Percentiles rank a stretch among this genome's conserved stretches.
These are phyloP conservation scores for Apis florea DNA, from an alignment of 1,140 invertebrate genomes.

Conservation along the genomic window DNA sequence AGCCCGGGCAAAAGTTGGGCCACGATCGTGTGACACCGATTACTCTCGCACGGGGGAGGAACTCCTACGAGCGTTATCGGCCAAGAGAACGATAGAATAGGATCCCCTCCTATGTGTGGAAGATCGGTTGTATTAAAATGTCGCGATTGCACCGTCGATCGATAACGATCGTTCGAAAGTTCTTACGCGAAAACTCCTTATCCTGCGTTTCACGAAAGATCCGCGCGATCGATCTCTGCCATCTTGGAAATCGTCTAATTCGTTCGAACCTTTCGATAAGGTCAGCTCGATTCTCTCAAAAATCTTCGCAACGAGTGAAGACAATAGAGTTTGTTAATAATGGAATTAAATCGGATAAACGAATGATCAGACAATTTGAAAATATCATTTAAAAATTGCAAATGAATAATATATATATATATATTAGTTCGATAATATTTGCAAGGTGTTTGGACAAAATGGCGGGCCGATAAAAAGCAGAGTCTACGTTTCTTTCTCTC, in stretches of 20 bases:
- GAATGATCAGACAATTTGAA: too few relatives aligned
- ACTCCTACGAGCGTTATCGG: slow-evolving; percentile 43
- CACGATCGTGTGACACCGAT: slow-evolving; percentile 60
- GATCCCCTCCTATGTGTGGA: slow-evolving; percentile 6
- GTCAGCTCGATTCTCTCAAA: not conserved
- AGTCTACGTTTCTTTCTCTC: too few relatives aligned
- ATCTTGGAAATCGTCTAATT: not conserved
- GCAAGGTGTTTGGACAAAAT: too few relatives aligned
- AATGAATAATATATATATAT: too few relatives aligned
- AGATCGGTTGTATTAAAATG: slow-evolving; percentile 40
- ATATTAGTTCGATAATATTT: too few relatives aligned
- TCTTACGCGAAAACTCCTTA: not conserved
- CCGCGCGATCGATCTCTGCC: not conserved
- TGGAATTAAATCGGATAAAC: too few relatives aligned
- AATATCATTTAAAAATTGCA: too few relatives aligned
- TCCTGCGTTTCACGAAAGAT: not conserved
- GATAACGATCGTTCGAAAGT: slow-evolving; percentile 13
- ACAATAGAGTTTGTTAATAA: too few relatives aligned
- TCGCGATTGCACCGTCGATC: slow-evolving; percentile 15
- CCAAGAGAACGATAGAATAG: slow-evolving; percentile 33
- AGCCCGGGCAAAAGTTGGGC: slow-evolving; percentile 52
- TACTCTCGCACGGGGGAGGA: slow-evolving; percentile 20
- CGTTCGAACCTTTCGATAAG: not conserved
- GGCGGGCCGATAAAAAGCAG: too few relatives aligned
- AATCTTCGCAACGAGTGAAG: not conserved